Evolutionary conservation across 1,140 invertebrate species (phyloP).

Genomic region (Philopotamus ludificatus): DNA sequence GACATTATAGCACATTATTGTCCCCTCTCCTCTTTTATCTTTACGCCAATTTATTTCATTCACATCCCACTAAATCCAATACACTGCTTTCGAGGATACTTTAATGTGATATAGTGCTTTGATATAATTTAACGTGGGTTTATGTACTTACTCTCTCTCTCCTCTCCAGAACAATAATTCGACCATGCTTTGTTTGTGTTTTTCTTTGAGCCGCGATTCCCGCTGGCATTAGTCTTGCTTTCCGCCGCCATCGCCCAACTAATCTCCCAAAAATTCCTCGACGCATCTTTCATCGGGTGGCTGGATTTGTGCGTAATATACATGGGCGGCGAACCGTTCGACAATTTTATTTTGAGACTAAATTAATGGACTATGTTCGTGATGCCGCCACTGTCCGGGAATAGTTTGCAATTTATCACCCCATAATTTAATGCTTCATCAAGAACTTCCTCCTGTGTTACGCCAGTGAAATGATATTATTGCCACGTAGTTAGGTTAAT

Average conservation of each 20-base stretch:
- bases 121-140: background rate
- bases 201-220: background rate
- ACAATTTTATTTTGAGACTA: no score
- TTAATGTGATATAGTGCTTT: background rate
- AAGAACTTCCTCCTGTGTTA: no score
- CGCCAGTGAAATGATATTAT: slow-evolving; percentile 2
- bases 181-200: background rate
- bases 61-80: background rate
- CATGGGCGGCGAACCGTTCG: no score
- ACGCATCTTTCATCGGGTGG: background rate
- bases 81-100: background rate
- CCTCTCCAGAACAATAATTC: background rate
- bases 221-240: background rate
- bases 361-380: no score
- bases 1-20: no score
- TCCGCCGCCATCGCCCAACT: background rate
- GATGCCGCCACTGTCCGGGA: background rate
- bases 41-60: background rate
- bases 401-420: slow-evolving; percentile 17
- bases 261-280: background rate
- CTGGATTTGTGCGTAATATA: no score
- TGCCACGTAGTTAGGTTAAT: slow-evolving; percentile 12
- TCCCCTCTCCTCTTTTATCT: no score
- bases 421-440: no score
- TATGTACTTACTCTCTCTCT: background rate